Conservation (phyloP, 2,113 vertebrate genomes). For the Pimephales promelas region DNA sequence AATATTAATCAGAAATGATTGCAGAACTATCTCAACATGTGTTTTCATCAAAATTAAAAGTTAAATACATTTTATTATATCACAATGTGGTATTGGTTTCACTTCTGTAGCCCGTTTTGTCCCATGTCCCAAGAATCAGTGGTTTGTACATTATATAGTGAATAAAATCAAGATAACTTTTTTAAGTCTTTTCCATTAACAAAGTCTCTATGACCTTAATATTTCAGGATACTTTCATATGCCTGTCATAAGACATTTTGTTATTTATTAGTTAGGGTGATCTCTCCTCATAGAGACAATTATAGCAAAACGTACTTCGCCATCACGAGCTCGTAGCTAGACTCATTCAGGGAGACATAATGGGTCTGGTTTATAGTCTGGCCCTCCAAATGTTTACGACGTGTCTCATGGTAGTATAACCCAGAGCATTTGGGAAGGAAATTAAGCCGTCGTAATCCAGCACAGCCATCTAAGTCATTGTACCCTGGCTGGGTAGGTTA, state of each 20-base stretch:
- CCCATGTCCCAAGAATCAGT: neutral
- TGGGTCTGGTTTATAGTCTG: slow-evolving; percentile 40
- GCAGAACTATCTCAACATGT: neutral
- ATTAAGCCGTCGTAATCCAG: slow-evolving; percentile 11
- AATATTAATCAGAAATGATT: neutral
- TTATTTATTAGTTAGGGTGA: neutral
- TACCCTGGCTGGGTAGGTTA: neutral
- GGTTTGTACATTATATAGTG: neutral
- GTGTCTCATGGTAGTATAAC: slow-evolving; percentile 39
- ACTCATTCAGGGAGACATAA: slow-evolving; percentile 30
- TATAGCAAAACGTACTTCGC: slow-evolving; percentile 11
- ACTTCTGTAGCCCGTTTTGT: neutral
- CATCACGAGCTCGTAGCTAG: slow-evolving; percentile 24
- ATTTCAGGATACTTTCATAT: neutral
- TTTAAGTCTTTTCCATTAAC: neutral
- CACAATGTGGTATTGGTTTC: neutral
- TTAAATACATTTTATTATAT: neutral
- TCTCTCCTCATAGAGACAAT: slow-evolving; percentile 7
- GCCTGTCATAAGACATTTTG: neutral
- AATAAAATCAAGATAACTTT: neutral
- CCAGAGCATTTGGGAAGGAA: slow-evolving; percentile 3
- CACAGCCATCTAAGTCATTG: slow-evolving; percentile 18
- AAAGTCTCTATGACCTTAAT: neutral
- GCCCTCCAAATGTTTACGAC: slow-evolving; percentile 41
- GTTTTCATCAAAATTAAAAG: neutral